phyloP scores from a whole-genome alignment of 2,797 vertebrate genomes.

The Takifugu ocellatus region DNA sequence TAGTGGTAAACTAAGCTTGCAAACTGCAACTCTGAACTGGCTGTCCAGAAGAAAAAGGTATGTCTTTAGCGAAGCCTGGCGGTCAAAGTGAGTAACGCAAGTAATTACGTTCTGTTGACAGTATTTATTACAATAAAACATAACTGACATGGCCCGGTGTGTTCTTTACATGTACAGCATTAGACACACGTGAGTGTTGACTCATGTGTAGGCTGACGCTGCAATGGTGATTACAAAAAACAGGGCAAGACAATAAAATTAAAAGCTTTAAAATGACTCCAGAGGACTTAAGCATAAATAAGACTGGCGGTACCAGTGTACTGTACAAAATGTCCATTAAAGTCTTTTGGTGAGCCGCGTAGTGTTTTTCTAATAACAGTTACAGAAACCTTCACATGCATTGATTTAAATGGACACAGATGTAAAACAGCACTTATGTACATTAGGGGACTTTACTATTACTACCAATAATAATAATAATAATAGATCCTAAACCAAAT shows the following conservation, averaged over 20 bases:
- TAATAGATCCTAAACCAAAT: background rate
- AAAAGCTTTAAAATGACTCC: conserved; percentile 35
- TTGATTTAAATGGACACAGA: conserved; percentile 14
- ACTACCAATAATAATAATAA: conserved; percentile 5
- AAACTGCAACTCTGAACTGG: background rate
- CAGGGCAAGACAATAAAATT: conserved; percentile 25
- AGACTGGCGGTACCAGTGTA: conserved; percentile 49
- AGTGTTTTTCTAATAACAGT: conserved; percentile 70
- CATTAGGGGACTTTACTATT: conserved; percentile 21
- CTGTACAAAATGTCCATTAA: conserved; percentile 51
- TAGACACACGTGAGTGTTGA: conserved; percentile 31
- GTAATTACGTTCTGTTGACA: conserved; percentile 9
- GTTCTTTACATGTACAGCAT: conserved; percentile 49
- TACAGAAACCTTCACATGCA: conserved; percentile 24
- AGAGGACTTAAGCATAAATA: conserved; percentile 47
- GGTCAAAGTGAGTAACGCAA: conserved; percentile 36
- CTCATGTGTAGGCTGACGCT: conserved; percentile 49
- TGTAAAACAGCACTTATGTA: conserved; percentile 19
- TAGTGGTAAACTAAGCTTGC: no score
- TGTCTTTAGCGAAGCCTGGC: conserved; percentile 45
- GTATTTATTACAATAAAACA: conserved; percentile 59
- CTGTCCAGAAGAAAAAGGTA: conserved; percentile 1
- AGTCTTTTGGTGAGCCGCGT: conserved; percentile 40
- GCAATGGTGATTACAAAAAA: conserved; percentile 30
- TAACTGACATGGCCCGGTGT: conserved; percentile 33